These are phyloP conservation scores for Thereva unica DNA, from an alignment of 2,888 invertebrate genomes.

Conservation along the genomic window DNA sequence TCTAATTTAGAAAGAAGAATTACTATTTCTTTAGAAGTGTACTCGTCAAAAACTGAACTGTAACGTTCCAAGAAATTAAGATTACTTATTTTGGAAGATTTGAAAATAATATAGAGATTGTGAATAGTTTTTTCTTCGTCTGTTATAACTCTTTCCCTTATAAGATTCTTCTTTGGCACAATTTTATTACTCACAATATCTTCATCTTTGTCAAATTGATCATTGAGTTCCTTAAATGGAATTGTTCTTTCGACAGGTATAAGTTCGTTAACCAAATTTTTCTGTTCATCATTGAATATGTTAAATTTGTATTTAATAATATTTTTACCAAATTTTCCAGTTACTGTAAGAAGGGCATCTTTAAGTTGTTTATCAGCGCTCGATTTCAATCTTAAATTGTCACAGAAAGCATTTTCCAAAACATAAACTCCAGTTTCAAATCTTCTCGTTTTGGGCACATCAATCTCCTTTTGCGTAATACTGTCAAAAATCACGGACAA, in stretches of 20 bases:
- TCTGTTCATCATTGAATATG: slow-evolving; percentile 57
- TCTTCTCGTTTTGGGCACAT: slow-evolving; percentile 33
- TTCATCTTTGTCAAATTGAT: slow-evolving; percentile 37
- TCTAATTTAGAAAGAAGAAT: slow-evolving; percentile 52
- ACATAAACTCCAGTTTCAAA: slow-evolving; percentile 52
- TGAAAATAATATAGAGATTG: slow-evolving; percentile 56
- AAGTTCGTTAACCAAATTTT: slow-evolving; percentile 51
- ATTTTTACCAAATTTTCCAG: slow-evolving; percentile 58
- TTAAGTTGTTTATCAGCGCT: slow-evolving; percentile 50
- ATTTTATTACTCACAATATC: slow-evolving; percentile 34
- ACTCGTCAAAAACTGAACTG: slow-evolving; percentile 55
- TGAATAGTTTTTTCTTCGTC: slow-evolving; percentile 57
- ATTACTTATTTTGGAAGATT: slow-evolving; percentile 56
- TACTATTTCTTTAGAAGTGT: slow-evolving; percentile 54
- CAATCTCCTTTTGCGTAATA: slow-evolving; percentile 53
- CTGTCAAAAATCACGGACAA: slow-evolving; percentile 58
- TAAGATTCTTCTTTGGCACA: neutral
- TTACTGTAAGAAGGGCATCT: slow-evolving; percentile 55
- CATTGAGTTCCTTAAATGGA: slow-evolving; percentile 39
- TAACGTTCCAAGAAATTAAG: slow-evolving; percentile 54
- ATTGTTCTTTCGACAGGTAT: slow-evolving; percentile 47
- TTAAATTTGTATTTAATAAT: slow-evolving; percentile 58
- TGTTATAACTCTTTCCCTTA: slow-evolving; percentile 44
- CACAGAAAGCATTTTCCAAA: slow-evolving; percentile 57
- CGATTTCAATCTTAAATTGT: slow-evolving; percentile 50